phyloP scores from a whole-genome alignment of 2,797 vertebrate species.

The Phoebastria nigripes region DNA sequence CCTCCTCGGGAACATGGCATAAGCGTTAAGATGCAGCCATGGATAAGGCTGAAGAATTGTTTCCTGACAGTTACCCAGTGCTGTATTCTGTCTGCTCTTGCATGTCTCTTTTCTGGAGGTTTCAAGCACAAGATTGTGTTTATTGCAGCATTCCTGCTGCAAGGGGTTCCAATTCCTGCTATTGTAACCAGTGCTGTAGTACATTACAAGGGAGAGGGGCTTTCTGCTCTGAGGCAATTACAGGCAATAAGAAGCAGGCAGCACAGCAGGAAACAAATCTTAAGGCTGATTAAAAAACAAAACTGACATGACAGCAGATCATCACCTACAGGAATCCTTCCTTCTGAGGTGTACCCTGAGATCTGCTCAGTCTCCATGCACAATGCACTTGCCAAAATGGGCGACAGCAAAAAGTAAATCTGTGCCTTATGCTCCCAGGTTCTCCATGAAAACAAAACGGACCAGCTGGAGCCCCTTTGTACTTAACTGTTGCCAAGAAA shows the following conservation, averaged over 20 bases:
- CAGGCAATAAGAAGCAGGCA: background rate
- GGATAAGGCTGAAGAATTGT: background rate
- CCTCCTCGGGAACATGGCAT: background rate
- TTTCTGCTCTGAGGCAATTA: background rate
- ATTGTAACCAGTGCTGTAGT: background rate
- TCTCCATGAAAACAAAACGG: background rate
- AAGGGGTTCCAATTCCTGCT: background rate
- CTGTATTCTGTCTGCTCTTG: background rate
- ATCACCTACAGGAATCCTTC: background rate
- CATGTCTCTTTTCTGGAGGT: fast-evolving
- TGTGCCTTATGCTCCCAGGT: fast-evolving
- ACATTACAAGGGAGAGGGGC: fast-evolving
- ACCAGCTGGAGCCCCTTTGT: background rate
- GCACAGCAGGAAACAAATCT: background rate
- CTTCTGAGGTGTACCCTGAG: background rate
- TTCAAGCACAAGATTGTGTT: background rate
- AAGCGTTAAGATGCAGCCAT: background rate
- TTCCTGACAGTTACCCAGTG: background rate
- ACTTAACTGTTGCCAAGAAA: too few relatives aligned
- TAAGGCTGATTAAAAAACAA: background rate
- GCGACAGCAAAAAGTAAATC: fast-evolving
- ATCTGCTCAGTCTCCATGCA: background rate
- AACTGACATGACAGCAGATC: background rate
- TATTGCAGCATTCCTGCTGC: background rate
- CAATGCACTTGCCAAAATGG: background rate